phyloP scores from a whole-genome alignment of 2,797 vertebrate genomes.

The Scolopax bukidnonensis region DNA sequence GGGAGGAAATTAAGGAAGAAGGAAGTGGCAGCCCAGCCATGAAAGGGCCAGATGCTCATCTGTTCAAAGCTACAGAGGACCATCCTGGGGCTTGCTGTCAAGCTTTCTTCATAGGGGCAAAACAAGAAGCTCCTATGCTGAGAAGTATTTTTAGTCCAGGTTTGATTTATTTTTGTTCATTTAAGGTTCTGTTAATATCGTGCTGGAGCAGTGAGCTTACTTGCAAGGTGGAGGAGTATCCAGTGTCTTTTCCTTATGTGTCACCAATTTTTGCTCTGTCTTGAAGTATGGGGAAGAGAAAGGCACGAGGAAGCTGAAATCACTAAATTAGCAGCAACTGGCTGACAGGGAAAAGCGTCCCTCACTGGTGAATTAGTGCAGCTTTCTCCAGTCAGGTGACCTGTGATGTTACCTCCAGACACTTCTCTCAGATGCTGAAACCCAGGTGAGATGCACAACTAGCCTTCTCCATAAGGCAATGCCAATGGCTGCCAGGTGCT shows the following conservation, averaged over 20 bases:
- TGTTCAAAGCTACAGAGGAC: not conserved
- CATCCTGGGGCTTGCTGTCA: not conserved
- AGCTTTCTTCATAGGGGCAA: not conserved
- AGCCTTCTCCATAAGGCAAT: not conserved
- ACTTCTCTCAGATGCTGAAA: not conserved
- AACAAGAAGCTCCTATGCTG: not conserved
- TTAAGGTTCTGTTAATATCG: not conserved
- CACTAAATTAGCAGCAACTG: not conserved
- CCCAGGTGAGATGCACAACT: not conserved
- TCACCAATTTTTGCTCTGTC: not conserved
- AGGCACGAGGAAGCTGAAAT: not conserved
- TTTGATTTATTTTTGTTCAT: not conserved
- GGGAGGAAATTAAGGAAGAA: not conserved
- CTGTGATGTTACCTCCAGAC: not conserved
- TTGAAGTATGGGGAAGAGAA: not conserved
- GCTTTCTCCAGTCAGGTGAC: not conserved
- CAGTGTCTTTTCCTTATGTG: not conserved
- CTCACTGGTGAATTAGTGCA: not conserved
- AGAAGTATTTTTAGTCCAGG: not conserved
- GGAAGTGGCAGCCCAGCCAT: not conserved
- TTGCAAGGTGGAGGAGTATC: not conserved
- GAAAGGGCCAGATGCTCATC: not conserved
- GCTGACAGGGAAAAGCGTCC: not conserved
- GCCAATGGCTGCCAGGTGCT: not conserved
- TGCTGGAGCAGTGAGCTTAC: not conserved